These are phyloP conservation scores for Pachypanchax playfairii DNA, from an alignment of 2,113 vertebrate genomes.

Conservation along the genomic window DNA sequence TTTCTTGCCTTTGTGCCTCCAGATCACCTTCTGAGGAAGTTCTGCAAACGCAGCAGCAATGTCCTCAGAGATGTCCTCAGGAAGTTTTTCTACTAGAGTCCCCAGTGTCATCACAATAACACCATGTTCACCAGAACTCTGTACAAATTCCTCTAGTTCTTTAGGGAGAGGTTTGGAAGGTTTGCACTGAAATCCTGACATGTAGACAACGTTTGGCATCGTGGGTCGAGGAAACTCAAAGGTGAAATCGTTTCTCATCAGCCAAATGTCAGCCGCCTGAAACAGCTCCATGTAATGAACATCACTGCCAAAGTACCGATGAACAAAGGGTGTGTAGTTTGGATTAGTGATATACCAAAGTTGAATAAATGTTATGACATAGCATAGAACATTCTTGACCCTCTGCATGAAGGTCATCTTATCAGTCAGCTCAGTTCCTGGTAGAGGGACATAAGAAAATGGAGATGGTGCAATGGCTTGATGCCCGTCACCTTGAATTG, in stretches of 20 bases:
- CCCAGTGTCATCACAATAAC: slow-evolving; percentile 68
- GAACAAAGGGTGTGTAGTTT: slow-evolving; percentile 55
- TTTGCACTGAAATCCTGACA: slow-evolving; percentile 73
- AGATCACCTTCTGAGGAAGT: slow-evolving; percentile 68
- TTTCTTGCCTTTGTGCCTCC: slow-evolving; percentile 60
- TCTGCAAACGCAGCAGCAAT: slow-evolving; percentile 65
- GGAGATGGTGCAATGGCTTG: slow-evolving; percentile 49
- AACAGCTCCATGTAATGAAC: slow-evolving; percentile 70
- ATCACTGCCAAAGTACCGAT: slow-evolving; percentile 50
- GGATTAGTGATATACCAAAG: slow-evolving; percentile 25
- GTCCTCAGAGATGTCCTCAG: slow-evolving; percentile 51
- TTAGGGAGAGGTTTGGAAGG: slow-evolving; percentile 57
- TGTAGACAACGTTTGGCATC: slow-evolving; percentile 69
- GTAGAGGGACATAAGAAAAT: slow-evolving; percentile 48
- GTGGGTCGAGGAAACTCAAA: slow-evolving; percentile 68
- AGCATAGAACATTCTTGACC: slow-evolving; percentile 38
- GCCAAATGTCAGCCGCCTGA: slow-evolving; percentile 68
- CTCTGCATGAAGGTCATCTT: slow-evolving; percentile 60
- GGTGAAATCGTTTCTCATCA: slow-evolving; percentile 71
- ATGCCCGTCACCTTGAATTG: slow-evolving; percentile 53
- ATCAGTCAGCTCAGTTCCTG: slow-evolving; percentile 46
- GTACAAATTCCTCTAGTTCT: slow-evolving; percentile 62
- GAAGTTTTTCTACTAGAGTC: slow-evolving; percentile 58
- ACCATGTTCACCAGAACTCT: slow-evolving; percentile 66
- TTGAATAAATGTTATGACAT: slow-evolving; percentile 22